Percentiles rank a stretch among this genome's conserved stretches.
Evolutionary conservation across 1,140 invertebrate species (phyloP).

Genomic region (Lepidurus arcticus): DNA sequence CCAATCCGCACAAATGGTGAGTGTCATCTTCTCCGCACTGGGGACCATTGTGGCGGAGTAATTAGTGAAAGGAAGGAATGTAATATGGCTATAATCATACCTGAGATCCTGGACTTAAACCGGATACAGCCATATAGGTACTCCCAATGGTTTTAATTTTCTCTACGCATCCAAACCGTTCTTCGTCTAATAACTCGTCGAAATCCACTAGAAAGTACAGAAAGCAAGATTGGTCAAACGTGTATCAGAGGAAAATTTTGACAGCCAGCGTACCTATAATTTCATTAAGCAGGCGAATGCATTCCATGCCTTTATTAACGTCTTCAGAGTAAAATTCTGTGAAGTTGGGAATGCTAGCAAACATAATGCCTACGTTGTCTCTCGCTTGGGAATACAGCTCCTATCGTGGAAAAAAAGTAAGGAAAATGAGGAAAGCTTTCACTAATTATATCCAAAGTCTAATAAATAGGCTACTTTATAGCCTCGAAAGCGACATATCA

Average conservation of each 20-base stretch:
- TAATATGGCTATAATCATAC: not conserved
- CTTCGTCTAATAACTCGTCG: slow-evolving; percentile 83
- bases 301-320: slow-evolving; percentile 93
- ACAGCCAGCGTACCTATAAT: slow-evolving; percentile 70
- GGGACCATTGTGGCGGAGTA: slow-evolving; percentile 91
- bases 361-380: slow-evolving; percentile 90
- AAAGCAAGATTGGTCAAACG: slow-evolving; percentile 29
- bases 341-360: slow-evolving; percentile 97
- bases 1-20: slow-evolving; percentile 74
- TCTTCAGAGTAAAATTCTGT: slow-evolving; percentile 98
- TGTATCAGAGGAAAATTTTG: slow-evolving; percentile 29
- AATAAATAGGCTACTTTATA: not conserved
- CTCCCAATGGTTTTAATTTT: slow-evolving; percentile 92
- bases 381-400: slow-evolving; percentile 92
- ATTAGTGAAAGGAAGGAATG: not conserved
- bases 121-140: slow-evolving; percentile 98
- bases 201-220: slow-evolving; percentile 64
- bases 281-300: slow-evolving; percentile 94
- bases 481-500: no score
- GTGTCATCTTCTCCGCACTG: slow-evolving; percentile 55
- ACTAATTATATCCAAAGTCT: not conserved
- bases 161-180: slow-evolving; percentile 84
- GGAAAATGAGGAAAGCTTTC: slow-evolving; percentile 32
- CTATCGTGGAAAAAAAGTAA: slow-evolving; percentile 52
- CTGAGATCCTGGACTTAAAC: slow-evolving; percentile 59